Evolutionary conservation across 2,797 vertebrate species (phyloP).

Genomic region (Lycodopsis pacificus): DNA sequence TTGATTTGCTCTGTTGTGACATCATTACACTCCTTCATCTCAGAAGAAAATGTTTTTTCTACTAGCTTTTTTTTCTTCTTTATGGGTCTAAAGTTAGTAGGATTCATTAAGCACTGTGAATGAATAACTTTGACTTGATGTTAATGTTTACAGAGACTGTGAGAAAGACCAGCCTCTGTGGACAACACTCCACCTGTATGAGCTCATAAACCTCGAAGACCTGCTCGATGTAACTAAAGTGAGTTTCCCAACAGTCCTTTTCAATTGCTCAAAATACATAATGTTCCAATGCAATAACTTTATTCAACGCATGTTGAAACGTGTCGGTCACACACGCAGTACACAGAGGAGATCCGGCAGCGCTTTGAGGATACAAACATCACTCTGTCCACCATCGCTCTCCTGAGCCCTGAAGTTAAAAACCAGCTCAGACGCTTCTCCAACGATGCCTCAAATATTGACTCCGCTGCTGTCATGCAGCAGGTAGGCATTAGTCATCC

Average conservation of each 20-base stretch:
- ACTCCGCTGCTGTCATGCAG: conserved; percentile 67
- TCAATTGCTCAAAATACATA: background rate
- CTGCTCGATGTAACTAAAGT: conserved; percentile 87
- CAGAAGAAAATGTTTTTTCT: background rate
- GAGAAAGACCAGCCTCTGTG: conserved; percentile 82
- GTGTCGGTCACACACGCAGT: conserved; percentile 73
- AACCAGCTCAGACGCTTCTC: conserved; percentile 66
- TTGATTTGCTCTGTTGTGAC: background rate
- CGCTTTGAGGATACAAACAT: conserved; percentile 78
- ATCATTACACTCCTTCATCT: background rate
- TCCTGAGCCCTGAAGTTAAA: conserved; percentile 77
- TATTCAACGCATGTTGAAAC: background rate
- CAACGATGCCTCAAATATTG: conserved; percentile 23
- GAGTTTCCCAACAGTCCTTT: conserved; percentile 30
- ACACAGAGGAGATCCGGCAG: conserved; percentile 77
- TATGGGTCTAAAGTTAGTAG: background rate
- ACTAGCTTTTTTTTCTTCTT: background rate
- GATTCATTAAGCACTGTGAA: background rate
- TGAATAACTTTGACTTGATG: conserved; percentile 1
- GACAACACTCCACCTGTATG: conserved; percentile 80
- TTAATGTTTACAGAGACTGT: conserved; percentile 83
- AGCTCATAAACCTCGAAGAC: conserved; percentile 75
- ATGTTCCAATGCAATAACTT: background rate
- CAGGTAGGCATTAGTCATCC: conserved; percentile 74
- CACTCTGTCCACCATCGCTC: conserved; percentile 70